Conservation (phyloP, 2,888 invertebrate genomes). For the Andrena bicolor region DNA sequence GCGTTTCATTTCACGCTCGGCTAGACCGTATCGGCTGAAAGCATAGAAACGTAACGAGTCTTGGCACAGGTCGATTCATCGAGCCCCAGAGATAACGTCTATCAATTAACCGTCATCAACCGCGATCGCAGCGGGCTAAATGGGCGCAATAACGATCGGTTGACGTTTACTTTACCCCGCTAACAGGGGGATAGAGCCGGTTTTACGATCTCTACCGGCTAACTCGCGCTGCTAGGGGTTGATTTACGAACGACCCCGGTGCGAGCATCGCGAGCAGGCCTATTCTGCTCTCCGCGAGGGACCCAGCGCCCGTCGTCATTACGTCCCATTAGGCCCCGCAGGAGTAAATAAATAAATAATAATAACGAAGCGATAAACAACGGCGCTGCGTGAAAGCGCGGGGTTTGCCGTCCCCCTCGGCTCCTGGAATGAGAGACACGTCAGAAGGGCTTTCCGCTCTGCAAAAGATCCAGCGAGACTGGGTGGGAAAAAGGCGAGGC, state of each 20-base stretch:
- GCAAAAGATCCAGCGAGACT: constrained; percentile 23
- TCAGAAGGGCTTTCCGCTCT: background rate
- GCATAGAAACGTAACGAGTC: constrained; percentile 14
- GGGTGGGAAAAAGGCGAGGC: constrained; percentile 17
- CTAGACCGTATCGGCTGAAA: background rate
- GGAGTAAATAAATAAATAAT: constrained; percentile 72
- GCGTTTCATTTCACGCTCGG: constrained; percentile 18
- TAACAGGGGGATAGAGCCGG: background rate
- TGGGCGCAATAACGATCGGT: constrained; percentile 30
- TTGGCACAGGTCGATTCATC: constrained; percentile 20
- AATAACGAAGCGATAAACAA: constrained; percentile 73
- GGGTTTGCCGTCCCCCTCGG: background rate
- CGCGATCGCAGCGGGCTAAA: constrained; percentile 13
- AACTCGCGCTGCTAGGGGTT: constrained; percentile 42
- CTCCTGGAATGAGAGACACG: constrained; percentile 18
- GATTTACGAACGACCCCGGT: constrained; percentile 65
- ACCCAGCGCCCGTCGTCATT: constrained; percentile 54
- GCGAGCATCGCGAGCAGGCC: constrained; percentile 14
- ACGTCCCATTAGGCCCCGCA: constrained; percentile 59
- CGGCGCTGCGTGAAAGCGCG: constrained; percentile 33
- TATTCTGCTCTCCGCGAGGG: background rate
- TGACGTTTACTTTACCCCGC: constrained; percentile 8
- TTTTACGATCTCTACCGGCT: constrained; percentile 42
- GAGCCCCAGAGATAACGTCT: background rate
- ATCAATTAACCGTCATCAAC: constrained; percentile 36